Evolutionary conservation across 2,888 invertebrate species (phyloP).

Genomic region (Euclidia mi): DNA sequence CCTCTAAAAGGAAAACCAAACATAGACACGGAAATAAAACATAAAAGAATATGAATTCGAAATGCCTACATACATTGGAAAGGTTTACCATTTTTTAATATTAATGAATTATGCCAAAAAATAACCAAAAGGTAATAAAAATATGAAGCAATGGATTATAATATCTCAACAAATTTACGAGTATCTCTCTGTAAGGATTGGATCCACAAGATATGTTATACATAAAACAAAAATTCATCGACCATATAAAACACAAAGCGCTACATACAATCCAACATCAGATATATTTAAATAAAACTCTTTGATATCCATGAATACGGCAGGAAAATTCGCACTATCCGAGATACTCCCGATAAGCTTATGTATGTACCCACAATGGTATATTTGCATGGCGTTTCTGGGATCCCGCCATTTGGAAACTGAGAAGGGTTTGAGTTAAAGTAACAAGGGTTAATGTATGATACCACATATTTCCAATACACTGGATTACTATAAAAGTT

Average conservation of each 20-base stretch:
- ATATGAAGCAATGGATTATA: too few relatives aligned
- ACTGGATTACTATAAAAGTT: slow-evolving; percentile 70
- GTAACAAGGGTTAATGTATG: slow-evolving; percentile 83
- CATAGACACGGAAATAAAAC: too few relatives aligned
- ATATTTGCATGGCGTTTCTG: slow-evolving; percentile 72
- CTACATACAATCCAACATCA: slow-evolving; percentile 28
- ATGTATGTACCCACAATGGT: slow-evolving; percentile 30
- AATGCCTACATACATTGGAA: too few relatives aligned
- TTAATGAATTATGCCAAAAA: too few relatives aligned
- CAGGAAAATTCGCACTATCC: slow-evolving; percentile 41
- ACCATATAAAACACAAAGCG: slow-evolving; percentile 29
- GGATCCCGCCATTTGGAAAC: slow-evolving; percentile 69
- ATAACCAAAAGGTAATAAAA: too few relatives aligned
- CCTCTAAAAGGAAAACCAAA: too few relatives aligned
- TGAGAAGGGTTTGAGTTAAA: slow-evolving; percentile 82
- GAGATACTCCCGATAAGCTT: slow-evolving; percentile 46
- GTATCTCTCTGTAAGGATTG: too few relatives aligned
- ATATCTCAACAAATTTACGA: too few relatives aligned
- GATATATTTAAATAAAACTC: slow-evolving; percentile 49
- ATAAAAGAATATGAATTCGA: too few relatives aligned
- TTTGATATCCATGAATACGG: slow-evolving; percentile 45
- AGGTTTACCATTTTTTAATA: too few relatives aligned
- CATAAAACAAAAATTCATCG: slow-evolving; percentile 18
- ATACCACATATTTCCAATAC: slow-evolving; percentile 73
- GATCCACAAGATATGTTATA: too few relatives aligned